Evolutionary conservation across 2,797 vertebrate species (phyloP), one percentile per base, ranked within the genome.

Genomic region (Eurystomus glaucurus): DNA sequence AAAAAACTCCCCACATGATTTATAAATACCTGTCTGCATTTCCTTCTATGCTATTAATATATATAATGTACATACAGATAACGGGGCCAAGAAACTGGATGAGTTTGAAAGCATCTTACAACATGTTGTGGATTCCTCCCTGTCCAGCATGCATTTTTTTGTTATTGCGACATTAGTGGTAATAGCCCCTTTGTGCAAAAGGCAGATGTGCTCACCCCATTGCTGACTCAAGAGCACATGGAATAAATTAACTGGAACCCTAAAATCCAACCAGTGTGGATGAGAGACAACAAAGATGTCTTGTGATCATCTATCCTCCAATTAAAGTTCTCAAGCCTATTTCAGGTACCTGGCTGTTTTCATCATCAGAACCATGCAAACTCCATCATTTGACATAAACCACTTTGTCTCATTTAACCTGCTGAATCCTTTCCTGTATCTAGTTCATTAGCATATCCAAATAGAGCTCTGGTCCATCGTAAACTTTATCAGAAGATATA

Each of bases 171-270:
- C n/a, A 50, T 19, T 26, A 61, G 23, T 25, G 25, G 19, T 11
- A 35, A 48, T 0, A 18, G n/a, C 5, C 14, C 6, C n/a, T 52
- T 60, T 17, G 4, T 54, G 20, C 33, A 80, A n/a, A 68, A 70
- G 55, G 37, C 54, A 68, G 25, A 23, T 10, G 2, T 33, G 21
- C 18, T 10, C 7, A 7, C 2, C 10, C 16, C 16, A 35, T 0
- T 41, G 23, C 16, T 76, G 35, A 83, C 19, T 52, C 28, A 65
- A 82, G 15, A 74, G 29, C 22, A 80, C 6, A 10, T 16, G 5
- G 19, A 45, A 74, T 58, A 88, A 52, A 41, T n/a, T 54, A 80
- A 57, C 23, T 39, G 21, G 21, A 80, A 50, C 23, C 8, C 23
- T 82, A 77, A 76, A 79, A 70, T 35, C 35, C 51, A 85, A 0